phyloP scores from a whole-genome alignment of 2,113 vertebrate species.

The Microcebus ravelobensis region DNA sequence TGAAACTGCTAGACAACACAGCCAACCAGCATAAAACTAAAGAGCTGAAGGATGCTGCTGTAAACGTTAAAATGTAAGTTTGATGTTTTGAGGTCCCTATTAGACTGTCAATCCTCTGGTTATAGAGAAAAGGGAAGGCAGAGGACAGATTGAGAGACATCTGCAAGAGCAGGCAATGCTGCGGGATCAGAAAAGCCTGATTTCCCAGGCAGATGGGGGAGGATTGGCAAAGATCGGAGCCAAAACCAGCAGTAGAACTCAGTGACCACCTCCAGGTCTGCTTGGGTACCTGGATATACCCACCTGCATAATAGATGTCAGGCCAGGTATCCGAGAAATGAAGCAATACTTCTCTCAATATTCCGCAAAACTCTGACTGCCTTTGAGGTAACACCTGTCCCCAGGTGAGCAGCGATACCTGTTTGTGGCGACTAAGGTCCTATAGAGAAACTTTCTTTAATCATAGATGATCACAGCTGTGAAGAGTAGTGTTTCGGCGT shows the following conservation, averaged over 20 bases:
- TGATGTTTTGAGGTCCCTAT: not conserved
- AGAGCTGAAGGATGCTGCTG: not conserved
- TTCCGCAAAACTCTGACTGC: not conserved
- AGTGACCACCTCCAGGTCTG: not conserved
- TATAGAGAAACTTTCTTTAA: not conserved
- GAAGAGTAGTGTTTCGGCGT: not conserved
- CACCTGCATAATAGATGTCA: not conserved
- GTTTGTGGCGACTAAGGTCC: not conserved
- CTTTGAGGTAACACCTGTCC: not conserved
- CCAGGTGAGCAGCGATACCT: not conserved
- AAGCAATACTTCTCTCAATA: not conserved
- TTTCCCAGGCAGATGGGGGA: not conserved
- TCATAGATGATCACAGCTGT: not conserved
- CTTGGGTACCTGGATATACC: not conserved
- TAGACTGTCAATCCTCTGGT: not conserved
- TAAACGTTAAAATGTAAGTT: constrained; percentile 23
- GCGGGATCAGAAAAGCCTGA: not conserved
- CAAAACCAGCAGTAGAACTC: constrained; percentile 1
- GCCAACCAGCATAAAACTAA: not conserved
- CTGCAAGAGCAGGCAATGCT: not conserved
- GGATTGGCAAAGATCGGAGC: not conserved
- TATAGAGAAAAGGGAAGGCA: not conserved
- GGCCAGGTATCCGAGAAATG: not conserved
- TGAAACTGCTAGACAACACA: constrained; percentile 20
- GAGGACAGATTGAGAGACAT: not conserved